Evolutionary conservation across 2,113 vertebrate genomes (phyloP).

Genomic region (Ardeotis arabs): DNA sequence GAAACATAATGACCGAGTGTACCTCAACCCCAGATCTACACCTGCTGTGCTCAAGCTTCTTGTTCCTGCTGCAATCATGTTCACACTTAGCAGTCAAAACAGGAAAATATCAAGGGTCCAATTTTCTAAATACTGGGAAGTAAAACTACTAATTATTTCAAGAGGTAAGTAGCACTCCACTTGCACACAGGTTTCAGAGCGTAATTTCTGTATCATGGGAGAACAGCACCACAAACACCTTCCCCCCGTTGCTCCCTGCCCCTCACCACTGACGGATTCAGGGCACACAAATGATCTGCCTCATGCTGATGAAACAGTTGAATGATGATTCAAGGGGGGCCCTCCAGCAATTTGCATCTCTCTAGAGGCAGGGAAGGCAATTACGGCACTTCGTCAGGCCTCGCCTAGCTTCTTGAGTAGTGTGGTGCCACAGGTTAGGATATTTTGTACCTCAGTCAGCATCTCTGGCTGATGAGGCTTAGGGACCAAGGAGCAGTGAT

Average conservation of each 20-base stretch:
- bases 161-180: conserved; percentile 66
- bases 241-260: neutral
- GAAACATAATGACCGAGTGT: neutral
- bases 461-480: neutral
- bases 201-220: conserved; percentile 54
- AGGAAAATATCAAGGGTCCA: conserved; percentile 70
- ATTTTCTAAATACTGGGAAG: conserved; percentile 71
- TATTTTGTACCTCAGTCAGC: neutral
- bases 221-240: conserved; percentile 46
- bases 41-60: neutral
- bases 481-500: neutral
- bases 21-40: neutral
- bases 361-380: neutral
- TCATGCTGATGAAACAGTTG: neutral
- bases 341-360: neutral
- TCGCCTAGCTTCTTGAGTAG: neutral
- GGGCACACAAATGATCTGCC: neutral
- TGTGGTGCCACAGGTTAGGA: neutral
- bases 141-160: conserved; percentile 70
- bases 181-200: conserved; percentile 18
- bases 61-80: conserved; percentile 32
- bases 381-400: neutral
- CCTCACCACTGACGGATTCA: neutral
- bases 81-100: conserved; percentile 62
- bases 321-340: neutral